phyloP scores from a whole-genome alignment of 2,113 vertebrate species.

The Ranitomeya imitator region DNA sequence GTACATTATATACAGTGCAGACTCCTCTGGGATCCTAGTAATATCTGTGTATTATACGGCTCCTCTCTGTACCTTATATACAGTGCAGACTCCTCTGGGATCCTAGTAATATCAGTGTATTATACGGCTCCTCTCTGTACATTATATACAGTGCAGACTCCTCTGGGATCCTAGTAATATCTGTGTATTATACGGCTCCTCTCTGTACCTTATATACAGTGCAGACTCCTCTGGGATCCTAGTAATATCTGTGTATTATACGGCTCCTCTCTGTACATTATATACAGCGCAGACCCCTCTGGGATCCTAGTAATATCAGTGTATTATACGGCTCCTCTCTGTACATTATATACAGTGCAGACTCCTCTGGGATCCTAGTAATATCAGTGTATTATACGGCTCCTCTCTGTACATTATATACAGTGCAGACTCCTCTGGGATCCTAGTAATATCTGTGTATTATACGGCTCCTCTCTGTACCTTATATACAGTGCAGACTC shows the following conservation, averaged over 20 bases:
- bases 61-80: neutral
- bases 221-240: neutral
- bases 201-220: neutral
- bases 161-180: neutral
- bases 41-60: neutral
- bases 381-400: neutral
- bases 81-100: neutral
- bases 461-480: neutral
- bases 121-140: neutral
- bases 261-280: neutral
- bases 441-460: constrained; percentile 11
- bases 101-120: constrained; percentile 7
- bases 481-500: too few species aligned
- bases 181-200: neutral
- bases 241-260: constrained; percentile 11
- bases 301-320: constrained; percentile 16
- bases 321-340: neutral
- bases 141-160: too few species aligned
- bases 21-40: neutral
- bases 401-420: neutral
- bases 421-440: neutral
- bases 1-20: too few species aligned
- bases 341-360: too few species aligned
- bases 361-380: neutral
- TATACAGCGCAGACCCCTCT: too few species aligned